Conservation (phyloP, 2,113 vertebrate genomes). For the Cinclus mexicanus region DNA sequence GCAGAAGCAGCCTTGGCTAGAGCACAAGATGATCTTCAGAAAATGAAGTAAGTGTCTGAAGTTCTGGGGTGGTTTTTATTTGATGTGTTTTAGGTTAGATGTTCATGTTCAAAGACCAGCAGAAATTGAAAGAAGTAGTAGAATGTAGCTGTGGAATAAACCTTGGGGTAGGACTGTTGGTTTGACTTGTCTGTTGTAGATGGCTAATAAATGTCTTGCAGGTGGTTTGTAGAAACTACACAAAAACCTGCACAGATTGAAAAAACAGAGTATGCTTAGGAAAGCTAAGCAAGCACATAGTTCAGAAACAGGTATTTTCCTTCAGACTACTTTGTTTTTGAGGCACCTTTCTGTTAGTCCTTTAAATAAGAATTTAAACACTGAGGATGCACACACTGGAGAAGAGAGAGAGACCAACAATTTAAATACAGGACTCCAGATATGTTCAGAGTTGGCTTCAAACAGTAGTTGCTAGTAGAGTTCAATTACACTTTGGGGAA, state of each 20-base stretch:
- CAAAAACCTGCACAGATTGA: background rate
- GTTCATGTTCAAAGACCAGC: background rate
- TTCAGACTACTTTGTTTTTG: background rate
- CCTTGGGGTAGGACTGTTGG: background rate
- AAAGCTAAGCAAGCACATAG: background rate
- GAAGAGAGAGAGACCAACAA: background rate
- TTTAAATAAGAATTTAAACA: background rate
- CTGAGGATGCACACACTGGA: background rate
- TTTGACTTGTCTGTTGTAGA: background rate
- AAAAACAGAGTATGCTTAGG: background rate
- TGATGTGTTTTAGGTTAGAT: background rate
- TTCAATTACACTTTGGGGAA: background rate
- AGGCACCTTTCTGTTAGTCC: background rate
- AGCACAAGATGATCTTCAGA: conserved; percentile 87
- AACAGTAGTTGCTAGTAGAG: background rate
- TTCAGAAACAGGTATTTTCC: background rate
- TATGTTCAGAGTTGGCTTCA: background rate
- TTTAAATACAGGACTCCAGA: background rate
- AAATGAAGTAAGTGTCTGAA: conserved; percentile 80
- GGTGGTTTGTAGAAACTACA: background rate
- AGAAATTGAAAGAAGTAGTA: background rate
- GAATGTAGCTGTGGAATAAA: background rate
- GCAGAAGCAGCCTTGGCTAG: conserved; percentile 83
- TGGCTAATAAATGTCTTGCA: background rate
- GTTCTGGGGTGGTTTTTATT: background rate